Evolutionary conservation across 2,113 vertebrate species (phyloP), one percentile per base, ranked within the genome.

Genomic region (Melanostigma gelatinosum): DNA sequence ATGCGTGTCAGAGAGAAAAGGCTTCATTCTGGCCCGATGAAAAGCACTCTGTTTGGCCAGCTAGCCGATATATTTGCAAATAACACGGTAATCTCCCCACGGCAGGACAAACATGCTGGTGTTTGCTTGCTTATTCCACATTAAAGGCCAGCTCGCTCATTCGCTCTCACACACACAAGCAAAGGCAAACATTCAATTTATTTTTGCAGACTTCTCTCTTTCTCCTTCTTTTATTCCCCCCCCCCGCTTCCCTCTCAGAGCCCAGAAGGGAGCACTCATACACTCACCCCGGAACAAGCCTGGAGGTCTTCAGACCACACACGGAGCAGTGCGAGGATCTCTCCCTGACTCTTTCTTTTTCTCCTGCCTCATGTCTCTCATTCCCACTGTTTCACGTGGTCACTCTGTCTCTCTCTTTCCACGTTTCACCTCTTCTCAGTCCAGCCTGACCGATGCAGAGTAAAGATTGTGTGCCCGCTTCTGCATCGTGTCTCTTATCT

Each of bases 231-330:
- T 83, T 76, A 83, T 82, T 84, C 86, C 67, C 72, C 44, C 70
- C 34, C 72, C 69, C 68, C 44, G 65, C 72, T 73, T 89, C 86
- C 82, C 75, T 85, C 82, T 85, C 63, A 70, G 87, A 91, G 79
- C 90, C 88, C 81, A 85, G 90, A 94, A 94, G 87, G 80, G 80
- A 78, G 27, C 85, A 87, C 87, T 90, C 85, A 87, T 55, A 69
- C 74, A 70, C 82, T 93, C 92, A 93, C 87, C 89, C 93, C 79
- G 81, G 88, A 94, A 93, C 90, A 85, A 92, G 84, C 90, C 85
- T 91, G 92, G 94, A 93, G 94, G 94, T 95, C 93, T 86, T 85
- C 60, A 79, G 94, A 95, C 94, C 95, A 96, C 95, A 95, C 95
- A 95, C 88, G 81, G 87, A 89, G 94, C 69, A 77, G 80, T 68